phyloP scores from a whole-genome alignment of 2,113 vertebrate genomes.

The Spea multiplicata region DNA sequence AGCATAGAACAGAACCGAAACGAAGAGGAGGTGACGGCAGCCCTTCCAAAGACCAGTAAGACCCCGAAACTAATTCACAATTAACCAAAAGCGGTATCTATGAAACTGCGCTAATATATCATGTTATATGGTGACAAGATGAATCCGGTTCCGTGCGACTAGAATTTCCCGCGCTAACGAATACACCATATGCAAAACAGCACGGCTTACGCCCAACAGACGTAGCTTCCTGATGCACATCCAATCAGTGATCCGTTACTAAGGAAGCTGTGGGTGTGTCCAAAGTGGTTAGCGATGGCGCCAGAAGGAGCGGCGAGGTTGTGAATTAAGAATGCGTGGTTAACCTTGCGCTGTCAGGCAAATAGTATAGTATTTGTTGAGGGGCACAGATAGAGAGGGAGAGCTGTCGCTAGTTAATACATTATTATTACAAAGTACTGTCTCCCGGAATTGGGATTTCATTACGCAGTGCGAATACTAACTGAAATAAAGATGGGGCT shows the following conservation, averaged over 20 bases:
- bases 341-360: too few species aligned
- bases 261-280: neutral
- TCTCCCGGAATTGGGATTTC: too few species aligned
- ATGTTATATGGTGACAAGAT: neutral
- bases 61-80: neutral
- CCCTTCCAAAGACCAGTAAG: neutral
- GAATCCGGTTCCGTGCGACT: neutral
- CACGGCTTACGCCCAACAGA: neutral
- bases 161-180: slow-evolving; percentile 34
- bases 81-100: neutral
- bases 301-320: neutral
- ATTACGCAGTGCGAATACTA: too few species aligned
- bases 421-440: too few species aligned
- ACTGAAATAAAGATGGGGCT: too few species aligned
- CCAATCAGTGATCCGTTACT: slow-evolving; percentile 24
- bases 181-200: too few species aligned
- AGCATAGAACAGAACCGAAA: too few species aligned
- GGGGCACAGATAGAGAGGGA: too few species aligned
- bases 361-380: too few species aligned
- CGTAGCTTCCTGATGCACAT: neutral
- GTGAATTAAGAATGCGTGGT: neutral
- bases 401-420: too few species aligned
- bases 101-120: slow-evolving; percentile 4
- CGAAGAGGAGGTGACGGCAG: too few species aligned
- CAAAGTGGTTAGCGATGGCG: neutral